Evolutionary conservation across 2,797 vertebrate genomes (phyloP).

Genomic region (Pipistrellus kuhlii): DNA sequence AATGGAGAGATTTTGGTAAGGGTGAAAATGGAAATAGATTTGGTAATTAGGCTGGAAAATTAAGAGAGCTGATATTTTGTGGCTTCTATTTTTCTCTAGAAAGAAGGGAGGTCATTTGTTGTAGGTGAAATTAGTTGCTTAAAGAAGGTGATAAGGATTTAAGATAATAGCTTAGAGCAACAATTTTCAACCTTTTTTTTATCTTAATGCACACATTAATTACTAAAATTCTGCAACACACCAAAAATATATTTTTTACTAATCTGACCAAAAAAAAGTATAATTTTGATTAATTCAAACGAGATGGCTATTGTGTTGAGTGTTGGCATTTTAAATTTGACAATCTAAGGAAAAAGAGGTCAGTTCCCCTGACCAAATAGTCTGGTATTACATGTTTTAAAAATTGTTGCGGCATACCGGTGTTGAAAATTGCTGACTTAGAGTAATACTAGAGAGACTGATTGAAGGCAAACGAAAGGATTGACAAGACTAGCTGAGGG

Average conservation of each 20-base stretch:
- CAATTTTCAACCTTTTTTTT: neutral
- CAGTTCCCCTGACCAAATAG: neutral
- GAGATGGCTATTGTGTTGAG: neutral
- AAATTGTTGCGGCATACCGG: neutral
- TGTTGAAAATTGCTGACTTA: neutral
- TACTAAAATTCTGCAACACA: neutral
- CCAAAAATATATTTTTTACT: neutral
- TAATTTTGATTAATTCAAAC: neutral
- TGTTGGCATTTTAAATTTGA: neutral
- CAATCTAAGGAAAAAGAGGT: neutral
- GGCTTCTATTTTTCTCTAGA: constrained; percentile 23
- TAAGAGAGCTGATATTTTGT: constrained; percentile 7
- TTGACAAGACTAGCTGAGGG: neutral
- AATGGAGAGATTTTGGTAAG: neutral
- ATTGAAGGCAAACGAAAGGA: constrained; percentile 6
- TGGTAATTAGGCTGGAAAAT: constrained; percentile 39
- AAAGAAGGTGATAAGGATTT: constrained; percentile 28
- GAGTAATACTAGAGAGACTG: neutral
- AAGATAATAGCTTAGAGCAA: neutral
- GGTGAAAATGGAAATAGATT: neutral
- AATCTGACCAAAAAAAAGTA: neutral
- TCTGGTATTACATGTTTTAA: neutral
- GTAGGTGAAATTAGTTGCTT: constrained; percentile 30
- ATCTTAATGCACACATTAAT: neutral
- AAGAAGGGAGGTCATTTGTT: neutral